A percentile compares a stretch with the other conserved stretches of the same genome.
These are phyloP conservation scores for Oncopeltus fasciatus DNA, from an alignment of 1,140 invertebrate genomes.

Conservation along the genomic window DNA sequence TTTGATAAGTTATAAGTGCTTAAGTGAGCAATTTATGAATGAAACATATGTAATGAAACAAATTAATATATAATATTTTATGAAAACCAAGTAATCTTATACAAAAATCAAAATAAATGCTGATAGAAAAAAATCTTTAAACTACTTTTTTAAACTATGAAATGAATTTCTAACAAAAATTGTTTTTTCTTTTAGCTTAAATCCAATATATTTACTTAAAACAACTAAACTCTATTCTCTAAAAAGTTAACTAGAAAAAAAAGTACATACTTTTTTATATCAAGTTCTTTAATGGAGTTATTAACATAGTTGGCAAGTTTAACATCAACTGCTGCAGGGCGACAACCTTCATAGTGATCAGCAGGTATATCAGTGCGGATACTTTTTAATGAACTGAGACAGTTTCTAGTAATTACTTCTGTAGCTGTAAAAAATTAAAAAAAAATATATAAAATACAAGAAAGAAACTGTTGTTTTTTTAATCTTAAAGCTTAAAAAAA, in stretches of 20 bases:
- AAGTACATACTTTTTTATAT: slow-evolving; percentile 54
- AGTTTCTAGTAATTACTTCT: slow-evolving; percentile 68
- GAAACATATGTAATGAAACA: too few species aligned
- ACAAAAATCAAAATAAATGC: too few species aligned
- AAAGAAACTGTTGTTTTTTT: too few species aligned
- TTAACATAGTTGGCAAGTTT: slow-evolving; percentile 75
- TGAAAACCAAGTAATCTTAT: too few species aligned
- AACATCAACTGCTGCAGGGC: slow-evolving; percentile 60
- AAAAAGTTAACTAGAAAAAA: neutral
- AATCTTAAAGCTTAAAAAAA: too few species aligned
- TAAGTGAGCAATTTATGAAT: too few species aligned
- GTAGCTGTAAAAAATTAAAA: slow-evolving; percentile 45
- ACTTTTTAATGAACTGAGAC: slow-evolving; percentile 60
- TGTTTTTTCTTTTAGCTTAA: neutral
- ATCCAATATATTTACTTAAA: neutral
- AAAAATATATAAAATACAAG: neutral
- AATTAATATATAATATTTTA: too few species aligned
- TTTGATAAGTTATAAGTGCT: too few species aligned
- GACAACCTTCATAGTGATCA: slow-evolving; percentile 79
- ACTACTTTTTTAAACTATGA: too few species aligned
- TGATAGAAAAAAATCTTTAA: too few species aligned
- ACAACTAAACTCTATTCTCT: too few species aligned
- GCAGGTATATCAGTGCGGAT: slow-evolving; percentile 77
- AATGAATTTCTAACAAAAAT: too few species aligned
- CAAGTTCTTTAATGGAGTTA: slow-evolving; percentile 69